Percentiles rank a stretch among this genome's conserved stretches.
Conservation (phyloP, 2,888 invertebrate species). For the Pelosia muscerda region DNA sequence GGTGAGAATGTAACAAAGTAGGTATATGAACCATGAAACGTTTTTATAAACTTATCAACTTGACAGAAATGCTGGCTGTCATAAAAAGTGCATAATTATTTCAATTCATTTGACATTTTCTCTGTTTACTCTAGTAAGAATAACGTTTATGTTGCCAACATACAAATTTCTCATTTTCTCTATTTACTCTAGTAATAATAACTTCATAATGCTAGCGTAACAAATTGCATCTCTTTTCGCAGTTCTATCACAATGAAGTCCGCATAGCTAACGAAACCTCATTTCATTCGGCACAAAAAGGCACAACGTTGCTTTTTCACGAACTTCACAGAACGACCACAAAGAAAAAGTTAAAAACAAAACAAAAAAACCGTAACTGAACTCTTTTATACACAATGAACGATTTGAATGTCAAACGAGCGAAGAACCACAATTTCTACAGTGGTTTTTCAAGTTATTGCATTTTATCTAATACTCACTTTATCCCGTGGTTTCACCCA, state of each 20-base stretch:
- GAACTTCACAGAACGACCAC: constrained; percentile 7
- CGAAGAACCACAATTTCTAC: constrained; percentile 36
- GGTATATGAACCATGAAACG: no score
- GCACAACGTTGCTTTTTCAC: not conserved
- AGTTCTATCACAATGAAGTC: not conserved
- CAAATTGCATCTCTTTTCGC: not conserved
- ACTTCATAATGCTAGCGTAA: no score
- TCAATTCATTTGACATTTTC: no score
- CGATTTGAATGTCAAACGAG: constrained; percentile 57
- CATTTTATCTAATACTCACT: constrained; percentile 47
- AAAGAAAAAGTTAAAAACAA: constrained; percentile 19
- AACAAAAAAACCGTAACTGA: constrained; percentile 13
- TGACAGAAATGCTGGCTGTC: no score
- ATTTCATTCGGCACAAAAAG: constrained; percentile 13
- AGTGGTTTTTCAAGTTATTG: constrained; percentile 52
- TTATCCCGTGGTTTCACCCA: no score
- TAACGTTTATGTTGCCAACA: no score
- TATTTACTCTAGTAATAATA: no score
- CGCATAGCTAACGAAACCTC: not conserved
- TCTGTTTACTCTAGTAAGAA: no score
- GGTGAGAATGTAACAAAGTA: no score
- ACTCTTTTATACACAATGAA: constrained; percentile 41
- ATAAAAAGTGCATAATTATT: no score
- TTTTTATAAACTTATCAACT: no score
- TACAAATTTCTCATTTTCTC: no score